phyloP scores from a whole-genome alignment of 2,113 vertebrate genomes.

The Centropus unirufus region DNA sequence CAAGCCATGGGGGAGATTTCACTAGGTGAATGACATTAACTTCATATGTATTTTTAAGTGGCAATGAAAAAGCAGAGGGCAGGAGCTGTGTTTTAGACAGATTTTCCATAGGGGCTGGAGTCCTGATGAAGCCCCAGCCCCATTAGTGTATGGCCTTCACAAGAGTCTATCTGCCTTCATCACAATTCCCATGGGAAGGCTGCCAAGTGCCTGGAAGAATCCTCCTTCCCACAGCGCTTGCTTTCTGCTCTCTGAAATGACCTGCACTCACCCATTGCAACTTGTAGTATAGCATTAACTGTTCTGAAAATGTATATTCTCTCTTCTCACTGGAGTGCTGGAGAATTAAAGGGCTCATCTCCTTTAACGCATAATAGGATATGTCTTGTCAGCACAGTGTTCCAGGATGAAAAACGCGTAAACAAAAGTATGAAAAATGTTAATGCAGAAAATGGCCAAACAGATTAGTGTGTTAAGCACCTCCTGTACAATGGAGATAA shows the following conservation, averaged over 20 bases:
- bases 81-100: not conserved
- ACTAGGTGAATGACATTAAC: not conserved
- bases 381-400: conserved; percentile 48
- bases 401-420: conserved; percentile 65
- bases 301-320: conserved; percentile 12
- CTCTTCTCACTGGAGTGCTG: not conserved
- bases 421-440: conserved; percentile 66
- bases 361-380: conserved; percentile 62
- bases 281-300: not conserved
- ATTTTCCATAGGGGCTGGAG: not conserved
- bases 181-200: not conserved
- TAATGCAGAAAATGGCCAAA: conserved; percentile 66
- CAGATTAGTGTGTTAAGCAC: conserved; percentile 70
- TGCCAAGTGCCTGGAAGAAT: not conserved
- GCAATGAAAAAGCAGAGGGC: not conserved
- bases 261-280: not conserved
- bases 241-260: not conserved
- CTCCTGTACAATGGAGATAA: conserved; percentile 70
- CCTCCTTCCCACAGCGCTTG: not conserved
- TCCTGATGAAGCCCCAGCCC: not conserved
- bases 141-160: not conserved
- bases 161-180: not conserved
- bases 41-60: rapidly evolving
- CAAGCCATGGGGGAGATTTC: not conserved
- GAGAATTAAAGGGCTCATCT: conserved; percentile 59